A percentile compares a stretch with the other conserved stretches of the same genome.
Evolutionary conservation across 1,140 invertebrate species (phyloP).

Genomic region (Epicauta chinensis): DNA sequence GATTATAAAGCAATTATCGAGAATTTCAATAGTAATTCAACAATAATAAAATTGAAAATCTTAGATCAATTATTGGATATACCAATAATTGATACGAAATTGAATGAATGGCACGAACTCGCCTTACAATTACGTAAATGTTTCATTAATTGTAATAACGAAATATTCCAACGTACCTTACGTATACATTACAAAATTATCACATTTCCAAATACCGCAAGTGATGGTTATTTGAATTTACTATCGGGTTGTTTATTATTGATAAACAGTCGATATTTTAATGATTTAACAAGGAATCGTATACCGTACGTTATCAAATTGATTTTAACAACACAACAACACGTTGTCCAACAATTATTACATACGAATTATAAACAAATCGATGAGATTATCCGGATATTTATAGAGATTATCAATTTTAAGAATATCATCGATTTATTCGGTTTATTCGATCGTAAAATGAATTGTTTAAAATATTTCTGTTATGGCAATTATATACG

Average conservation of each 20-base stretch:
- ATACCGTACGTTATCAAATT: slow-evolving; percentile 9
- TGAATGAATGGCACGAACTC: slow-evolving; percentile 14
- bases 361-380: slow-evolving; percentile 12
- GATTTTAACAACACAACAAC: slow-evolving; percentile 9
- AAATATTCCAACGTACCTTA: slow-evolving; percentile 15
- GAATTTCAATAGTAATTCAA: slow-evolving; percentile 4
- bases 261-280: slow-evolving; percentile 11
- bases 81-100: slow-evolving; percentile 11
- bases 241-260: slow-evolving; percentile 8
- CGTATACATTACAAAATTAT: slow-evolving; percentile 20
- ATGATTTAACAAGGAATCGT: slow-evolving; percentile 5
- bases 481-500: slow-evolving; percentile 4
- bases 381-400: slow-evolving; percentile 9
- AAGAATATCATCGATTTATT: slow-evolving; percentile 16
- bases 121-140: slow-evolving; percentile 17
- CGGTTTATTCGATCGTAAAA: slow-evolving; percentile 11
- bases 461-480: slow-evolving; percentile 18
- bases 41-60: slow-evolving; percentile 5
- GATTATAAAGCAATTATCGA: slow-evolving; percentile 2
- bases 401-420: slow-evolving; percentile 10
- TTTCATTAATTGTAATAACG: slow-evolving; percentile 13
- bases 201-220: background rate
- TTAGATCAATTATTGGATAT: slow-evolving; percentile 9
- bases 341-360: slow-evolving; percentile 9
- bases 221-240: slow-evolving; percentile 20